Conservation (phyloP, 2,888 invertebrate genomes). For the Imbricaverruca yamaguchii region DNA sequence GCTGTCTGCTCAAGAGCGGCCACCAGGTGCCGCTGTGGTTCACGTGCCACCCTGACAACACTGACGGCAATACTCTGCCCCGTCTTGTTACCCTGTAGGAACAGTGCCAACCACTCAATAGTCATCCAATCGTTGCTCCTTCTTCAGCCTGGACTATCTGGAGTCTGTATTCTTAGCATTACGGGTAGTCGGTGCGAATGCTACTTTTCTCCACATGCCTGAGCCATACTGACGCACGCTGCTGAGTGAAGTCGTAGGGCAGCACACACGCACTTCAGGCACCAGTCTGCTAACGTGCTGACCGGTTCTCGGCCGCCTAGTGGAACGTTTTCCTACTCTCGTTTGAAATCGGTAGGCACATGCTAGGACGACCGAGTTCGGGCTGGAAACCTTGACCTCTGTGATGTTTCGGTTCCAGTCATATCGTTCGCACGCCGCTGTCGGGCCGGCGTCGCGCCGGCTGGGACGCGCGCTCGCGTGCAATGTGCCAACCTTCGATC, state of each 20-base stretch:
- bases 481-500: no score
- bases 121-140: neutral
- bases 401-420: neutral
- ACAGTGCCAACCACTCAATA: neutral
- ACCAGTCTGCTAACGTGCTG: neutral
- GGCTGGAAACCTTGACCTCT: neutral
- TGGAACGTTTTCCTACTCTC: neutral
- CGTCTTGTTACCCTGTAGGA: conserved; percentile 7
- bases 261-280: neutral
- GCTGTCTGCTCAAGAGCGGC: conserved; percentile 6
- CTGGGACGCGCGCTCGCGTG: no score
- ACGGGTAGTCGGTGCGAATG: conserved; percentile 12
- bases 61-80: neutral
- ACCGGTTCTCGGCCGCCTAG: neutral
- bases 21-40: neutral
- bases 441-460: no score
- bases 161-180: conserved; percentile 6
- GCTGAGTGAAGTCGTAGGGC: neutral
- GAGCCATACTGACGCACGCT: neutral
- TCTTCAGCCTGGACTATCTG: neutral
- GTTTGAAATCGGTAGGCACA: no score
- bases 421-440: neutral
- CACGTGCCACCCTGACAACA: neutral
- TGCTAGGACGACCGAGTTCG: no score
- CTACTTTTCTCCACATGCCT: neutral